Evolutionary conservation across 2,888 invertebrate genomes (phyloP).

Genomic region (Melanotus villosus): DNA sequence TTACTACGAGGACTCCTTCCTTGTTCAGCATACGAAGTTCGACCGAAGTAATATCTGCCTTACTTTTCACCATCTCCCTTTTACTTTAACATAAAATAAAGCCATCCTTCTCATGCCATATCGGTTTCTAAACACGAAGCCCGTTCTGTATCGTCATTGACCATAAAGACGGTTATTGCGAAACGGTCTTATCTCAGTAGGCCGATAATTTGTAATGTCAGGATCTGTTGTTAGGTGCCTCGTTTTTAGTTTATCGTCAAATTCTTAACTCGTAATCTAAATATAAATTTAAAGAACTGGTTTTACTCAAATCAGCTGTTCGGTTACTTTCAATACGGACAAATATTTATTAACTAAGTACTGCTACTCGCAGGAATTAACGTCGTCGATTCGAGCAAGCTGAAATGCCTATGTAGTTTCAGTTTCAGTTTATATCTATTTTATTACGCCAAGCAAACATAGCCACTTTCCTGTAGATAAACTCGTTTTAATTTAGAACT

Average conservation of each 20-base stretch:
- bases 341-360: slow-evolving; percentile 3
- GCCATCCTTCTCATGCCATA: slow-evolving; percentile 43
- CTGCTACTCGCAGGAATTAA: background rate
- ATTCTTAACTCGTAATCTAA: slow-evolving; percentile 44
- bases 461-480: background rate
- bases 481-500: background rate
- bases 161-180: slow-evolving; percentile 56
- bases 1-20: slow-evolving; percentile 49
- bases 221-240: slow-evolving; percentile 62
- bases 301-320: slow-evolving; percentile 11
- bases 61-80: slow-evolving; percentile 43
- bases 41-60: slow-evolving; percentile 44
- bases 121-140: slow-evolving; percentile 41
- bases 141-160: slow-evolving; percentile 46
- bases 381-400: too few relatives aligned
- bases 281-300: slow-evolving; percentile 28
- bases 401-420: background rate
- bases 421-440: slow-evolving; percentile 5
- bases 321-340: background rate
- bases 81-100: slow-evolving; percentile 12
- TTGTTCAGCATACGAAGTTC: slow-evolving; percentile 43
- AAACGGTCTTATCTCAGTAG: slow-evolving; percentile 57
- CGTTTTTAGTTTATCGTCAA: slow-evolving; percentile 59
- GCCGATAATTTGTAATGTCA: slow-evolving; percentile 63
- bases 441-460: background rate